Percentiles rank a stretch among this genome's conserved stretches.
phyloP scores from a whole-genome alignment of 2,888 invertebrate genomes.

The Malthinus seriepunctatus region DNA sequence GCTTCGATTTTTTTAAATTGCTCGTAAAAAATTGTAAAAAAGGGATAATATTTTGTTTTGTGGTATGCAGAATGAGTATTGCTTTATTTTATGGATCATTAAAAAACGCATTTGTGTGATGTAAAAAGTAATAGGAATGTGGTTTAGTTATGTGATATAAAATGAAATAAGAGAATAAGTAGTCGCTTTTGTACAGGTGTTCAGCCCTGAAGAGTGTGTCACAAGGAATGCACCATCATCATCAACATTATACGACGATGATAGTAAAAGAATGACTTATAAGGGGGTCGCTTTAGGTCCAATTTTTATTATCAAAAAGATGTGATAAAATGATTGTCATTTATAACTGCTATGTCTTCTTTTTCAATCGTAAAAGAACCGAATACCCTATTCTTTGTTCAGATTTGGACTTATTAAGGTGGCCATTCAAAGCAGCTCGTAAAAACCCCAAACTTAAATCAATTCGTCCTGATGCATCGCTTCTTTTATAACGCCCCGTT shows the following conservation, averaged over 20 bases:
- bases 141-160: constrained; percentile 23
- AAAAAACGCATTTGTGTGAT: constrained; percentile 21
- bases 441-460: constrained; percentile 22
- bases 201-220: constrained; percentile 19
- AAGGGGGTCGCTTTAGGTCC: constrained; percentile 26
- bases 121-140: constrained; percentile 25
- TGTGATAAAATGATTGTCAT: constrained; percentile 35
- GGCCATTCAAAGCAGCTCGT: constrained; percentile 26
- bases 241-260: too few species aligned
- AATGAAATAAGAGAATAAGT: constrained; percentile 13
- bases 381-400: constrained; percentile 13
- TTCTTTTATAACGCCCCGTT: constrained; percentile 14
- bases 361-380: constrained; percentile 18
- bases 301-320: constrained; percentile 34
- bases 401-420: constrained; percentile 24
- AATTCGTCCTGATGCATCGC: constrained; percentile 15
- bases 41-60: constrained; percentile 12
- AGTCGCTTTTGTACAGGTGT: constrained; percentile 18
- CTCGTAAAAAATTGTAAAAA: background rate
- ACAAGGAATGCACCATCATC: constrained; percentile 17
- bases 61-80: constrained; percentile 19
- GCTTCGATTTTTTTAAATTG: too few species aligned
- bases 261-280: background rate
- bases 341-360: constrained; percentile 31
- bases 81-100: constrained; percentile 26